Conservation (phyloP, 2,113 vertebrate species). For the Hemichromis elongatus region DNA sequence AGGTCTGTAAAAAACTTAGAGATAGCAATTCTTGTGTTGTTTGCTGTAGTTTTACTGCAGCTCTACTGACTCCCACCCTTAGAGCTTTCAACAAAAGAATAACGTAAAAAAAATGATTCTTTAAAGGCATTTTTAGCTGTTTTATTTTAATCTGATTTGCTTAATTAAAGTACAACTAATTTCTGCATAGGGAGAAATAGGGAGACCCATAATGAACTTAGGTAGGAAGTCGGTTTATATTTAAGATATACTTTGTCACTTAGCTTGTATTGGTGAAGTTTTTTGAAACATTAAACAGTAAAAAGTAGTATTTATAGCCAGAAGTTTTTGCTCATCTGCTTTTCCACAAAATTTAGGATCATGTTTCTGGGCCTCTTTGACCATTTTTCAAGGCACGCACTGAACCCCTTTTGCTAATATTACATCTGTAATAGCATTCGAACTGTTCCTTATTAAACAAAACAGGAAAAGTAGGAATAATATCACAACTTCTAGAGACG, state of each 20-base stretch:
- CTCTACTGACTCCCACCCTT: neutral
- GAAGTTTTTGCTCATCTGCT: neutral
- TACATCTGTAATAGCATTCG: neutral
- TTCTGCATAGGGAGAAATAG: neutral
- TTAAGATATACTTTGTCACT: neutral
- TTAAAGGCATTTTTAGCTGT: neutral
- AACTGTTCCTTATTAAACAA: neutral
- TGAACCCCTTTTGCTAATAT: neutral
- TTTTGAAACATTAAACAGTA: neutral
- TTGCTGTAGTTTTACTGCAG: neutral
- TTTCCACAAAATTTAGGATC: neutral
- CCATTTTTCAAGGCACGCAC: neutral
- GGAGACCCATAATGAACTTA: neutral
- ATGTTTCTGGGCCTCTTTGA: neutral
- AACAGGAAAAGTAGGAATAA: neutral
- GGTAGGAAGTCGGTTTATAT: neutral
- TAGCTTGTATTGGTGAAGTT: neutral
- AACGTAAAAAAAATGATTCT: neutral
- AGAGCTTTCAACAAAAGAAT: neutral
- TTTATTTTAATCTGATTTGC: neutral
- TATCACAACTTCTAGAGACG: neutral
- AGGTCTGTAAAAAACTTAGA: neutral
- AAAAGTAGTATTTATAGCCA: neutral
- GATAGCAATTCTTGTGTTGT: neutral
- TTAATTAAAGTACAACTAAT: neutral